Evolutionary conservation across 2,113 vertebrate genomes (phyloP).

Genomic region (Syngnathoides biaculeatus): DNA sequence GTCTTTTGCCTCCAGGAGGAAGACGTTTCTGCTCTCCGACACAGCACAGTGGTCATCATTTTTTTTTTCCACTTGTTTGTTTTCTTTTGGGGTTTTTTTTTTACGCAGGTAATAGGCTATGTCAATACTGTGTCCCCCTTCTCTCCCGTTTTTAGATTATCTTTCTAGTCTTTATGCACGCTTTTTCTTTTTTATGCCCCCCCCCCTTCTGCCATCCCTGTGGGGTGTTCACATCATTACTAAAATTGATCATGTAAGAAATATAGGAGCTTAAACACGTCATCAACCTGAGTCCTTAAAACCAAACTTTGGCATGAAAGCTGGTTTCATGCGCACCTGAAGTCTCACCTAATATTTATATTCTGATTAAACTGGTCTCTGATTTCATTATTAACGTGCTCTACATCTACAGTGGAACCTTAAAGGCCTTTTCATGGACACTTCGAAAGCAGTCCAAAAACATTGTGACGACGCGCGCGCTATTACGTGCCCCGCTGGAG

Average conservation of each 20-base stretch:
- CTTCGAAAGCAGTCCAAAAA: too few species aligned
- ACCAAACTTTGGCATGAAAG: constrained; percentile 63
- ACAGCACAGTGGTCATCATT: constrained; percentile 70
- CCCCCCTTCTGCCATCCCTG: constrained; percentile 63
- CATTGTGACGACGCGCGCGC: background rate
- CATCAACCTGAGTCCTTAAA: constrained; percentile 62
- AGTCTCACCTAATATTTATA: constrained; percentile 54
- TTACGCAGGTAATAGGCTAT: constrained; percentile 53
- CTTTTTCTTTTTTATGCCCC: constrained; percentile 50
- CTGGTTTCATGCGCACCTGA: constrained; percentile 65
- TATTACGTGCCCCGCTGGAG: too few species aligned
- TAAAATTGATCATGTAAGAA: constrained; percentile 63
- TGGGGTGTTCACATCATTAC: constrained; percentile 73
- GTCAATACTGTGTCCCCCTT: constrained; percentile 51
- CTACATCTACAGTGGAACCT: background rate
- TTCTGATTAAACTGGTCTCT: constrained; percentile 11
- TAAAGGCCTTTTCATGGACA: background rate
- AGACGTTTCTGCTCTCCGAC: constrained; percentile 69
- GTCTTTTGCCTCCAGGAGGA: constrained; percentile 67
- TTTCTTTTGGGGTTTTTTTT: constrained; percentile 42
- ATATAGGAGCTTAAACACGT: constrained; percentile 44
- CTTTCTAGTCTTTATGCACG: constrained; percentile 71
- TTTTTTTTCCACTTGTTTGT: constrained; percentile 48
- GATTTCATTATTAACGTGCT: constrained; percentile 13
- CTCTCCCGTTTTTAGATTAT: constrained; percentile 51